These are phyloP conservation scores for Picathartes gymnocephalus DNA, from an alignment of 2,113 vertebrate species.

Conservation along the genomic window DNA sequence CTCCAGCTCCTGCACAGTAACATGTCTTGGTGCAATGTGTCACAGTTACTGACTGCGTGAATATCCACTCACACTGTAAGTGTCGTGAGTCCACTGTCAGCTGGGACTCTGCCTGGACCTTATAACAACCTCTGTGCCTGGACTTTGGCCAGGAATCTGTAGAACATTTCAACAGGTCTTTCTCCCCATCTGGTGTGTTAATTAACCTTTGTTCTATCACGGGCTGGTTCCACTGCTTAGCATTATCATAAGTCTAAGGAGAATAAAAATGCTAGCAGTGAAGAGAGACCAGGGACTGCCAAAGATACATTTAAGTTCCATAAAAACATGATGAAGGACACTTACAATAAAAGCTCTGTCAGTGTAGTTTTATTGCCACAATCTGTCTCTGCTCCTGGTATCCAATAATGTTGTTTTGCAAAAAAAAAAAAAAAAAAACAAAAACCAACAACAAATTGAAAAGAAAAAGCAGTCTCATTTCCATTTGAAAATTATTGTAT, in stretches of 20 bases:
- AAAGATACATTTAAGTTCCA: background rate
- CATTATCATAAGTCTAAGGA: background rate
- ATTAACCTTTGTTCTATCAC: slow-evolving; percentile 8
- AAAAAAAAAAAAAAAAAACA: background rate
- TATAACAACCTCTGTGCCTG: background rate
- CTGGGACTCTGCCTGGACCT: background rate
- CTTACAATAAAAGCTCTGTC: background rate
- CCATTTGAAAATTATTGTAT: background rate
- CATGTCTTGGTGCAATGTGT: background rate
- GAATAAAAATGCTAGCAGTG: background rate
- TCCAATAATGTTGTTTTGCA: background rate
- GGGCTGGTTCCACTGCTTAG: background rate
- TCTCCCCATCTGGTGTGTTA: slow-evolving; percentile 3
- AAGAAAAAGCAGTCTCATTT: background rate
- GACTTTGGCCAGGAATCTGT: background rate
- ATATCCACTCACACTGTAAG: accelerated
- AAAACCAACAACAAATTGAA: background rate
- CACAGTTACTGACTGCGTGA: background rate
- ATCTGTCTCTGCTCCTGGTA: background rate
- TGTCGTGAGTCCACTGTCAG: accelerated
- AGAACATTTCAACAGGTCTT: slow-evolving; percentile 25
- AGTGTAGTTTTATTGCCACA: background rate
- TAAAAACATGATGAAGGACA: background rate
- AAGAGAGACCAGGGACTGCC: background rate
- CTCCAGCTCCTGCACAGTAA: background rate